Evolutionary conservation across 2,113 vertebrate genomes (phyloP).

Genomic region (Platysternon megacephalum): DNA sequence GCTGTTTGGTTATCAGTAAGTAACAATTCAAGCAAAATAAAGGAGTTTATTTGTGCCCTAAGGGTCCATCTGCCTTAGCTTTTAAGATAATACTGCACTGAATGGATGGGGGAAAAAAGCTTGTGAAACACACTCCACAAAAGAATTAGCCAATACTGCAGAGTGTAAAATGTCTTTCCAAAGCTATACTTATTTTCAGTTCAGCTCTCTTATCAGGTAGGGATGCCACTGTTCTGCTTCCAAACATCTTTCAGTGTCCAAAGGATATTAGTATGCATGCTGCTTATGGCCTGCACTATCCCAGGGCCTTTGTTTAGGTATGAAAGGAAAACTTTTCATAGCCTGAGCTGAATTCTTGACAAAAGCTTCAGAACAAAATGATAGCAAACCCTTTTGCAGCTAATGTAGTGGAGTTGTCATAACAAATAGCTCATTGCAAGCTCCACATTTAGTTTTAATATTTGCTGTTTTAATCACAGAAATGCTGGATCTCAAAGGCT

Average conservation of each 20-base stretch:
- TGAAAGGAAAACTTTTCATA: background rate
- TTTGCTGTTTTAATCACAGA: background rate
- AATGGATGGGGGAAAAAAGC: background rate
- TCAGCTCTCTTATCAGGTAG: background rate
- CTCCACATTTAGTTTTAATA: background rate
- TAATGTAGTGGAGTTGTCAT: background rate
- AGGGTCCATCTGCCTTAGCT: background rate
- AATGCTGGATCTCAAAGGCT: background rate
- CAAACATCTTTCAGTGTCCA: background rate
- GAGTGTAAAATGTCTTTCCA: constrained; percentile 13
- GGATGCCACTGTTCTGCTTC: background rate
- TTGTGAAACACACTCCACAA: background rate
- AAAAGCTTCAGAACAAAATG: background rate
- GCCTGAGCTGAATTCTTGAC: background rate
- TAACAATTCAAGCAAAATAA: constrained; percentile 26
- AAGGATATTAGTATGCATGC: background rate
- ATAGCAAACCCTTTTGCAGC: background rate
- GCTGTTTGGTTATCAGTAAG: constrained; percentile 14
- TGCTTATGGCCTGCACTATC: background rate
- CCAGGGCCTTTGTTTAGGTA: background rate
- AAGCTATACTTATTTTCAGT: constrained; percentile 2
- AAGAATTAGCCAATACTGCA: constrained; percentile 13
- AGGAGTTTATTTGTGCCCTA: background rate
- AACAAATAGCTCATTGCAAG: background rate
- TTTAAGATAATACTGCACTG: background rate